Percentiles rank a stretch among this genome's conserved stretches.
These are phyloP conservation scores for Empis livida DNA, from an alignment of 2,888 invertebrate genomes.

Conservation along the genomic window DNA sequence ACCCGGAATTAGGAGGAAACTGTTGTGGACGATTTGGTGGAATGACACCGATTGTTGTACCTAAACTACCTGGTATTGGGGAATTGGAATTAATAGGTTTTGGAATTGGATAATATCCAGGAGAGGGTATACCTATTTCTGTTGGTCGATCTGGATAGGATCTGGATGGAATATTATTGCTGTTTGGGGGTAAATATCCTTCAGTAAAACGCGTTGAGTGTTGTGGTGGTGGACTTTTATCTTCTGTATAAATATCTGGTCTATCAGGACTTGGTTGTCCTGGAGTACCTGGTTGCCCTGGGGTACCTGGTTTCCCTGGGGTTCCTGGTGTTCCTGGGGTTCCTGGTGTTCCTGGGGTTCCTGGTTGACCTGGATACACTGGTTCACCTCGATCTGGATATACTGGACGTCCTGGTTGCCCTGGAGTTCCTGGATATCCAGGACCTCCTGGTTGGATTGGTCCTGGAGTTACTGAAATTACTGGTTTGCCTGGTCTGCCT, in stretches of 20 bases:
- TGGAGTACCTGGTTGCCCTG: slow-evolving; percentile 21
- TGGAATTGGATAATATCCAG: slow-evolving; percentile 14
- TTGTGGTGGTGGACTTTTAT: slow-evolving; percentile 16
- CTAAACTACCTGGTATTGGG: slow-evolving; percentile 20
- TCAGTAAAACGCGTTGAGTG: slow-evolving; percentile 25
- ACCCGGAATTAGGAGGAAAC: slow-evolving; percentile 13
- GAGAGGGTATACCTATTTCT: slow-evolving; percentile 15
- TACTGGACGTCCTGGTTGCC: slow-evolving; percentile 23
- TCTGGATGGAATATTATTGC: slow-evolving; percentile 6
- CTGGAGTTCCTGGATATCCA: slow-evolving; percentile 15
- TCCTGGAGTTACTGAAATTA: slow-evolving; percentile 37
- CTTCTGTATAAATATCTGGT: slow-evolving; percentile 10
- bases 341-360: slow-evolving; percentile 15
- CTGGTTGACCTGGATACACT: no score
- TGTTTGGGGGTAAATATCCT: slow-evolving; percentile 27
- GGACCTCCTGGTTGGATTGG: slow-evolving; percentile 25
- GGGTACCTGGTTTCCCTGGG: slow-evolving; percentile 24
- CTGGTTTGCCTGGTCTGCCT: slow-evolving; percentile 17
- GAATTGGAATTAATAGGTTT: slow-evolving; percentile 21
- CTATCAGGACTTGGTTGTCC: slow-evolving; percentile 18
- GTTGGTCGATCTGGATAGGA: slow-evolving; percentile 12
- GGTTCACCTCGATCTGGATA: slow-evolving; percentile 13
- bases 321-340: slow-evolving; percentile 24
- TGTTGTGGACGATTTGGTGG: slow-evolving; percentile 34
- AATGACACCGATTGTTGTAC: slow-evolving; percentile 32